These are phyloP conservation scores for Myopa tessellatipennis DNA, from an alignment of 2,888 invertebrate genomes.

Conservation along the genomic window DNA sequence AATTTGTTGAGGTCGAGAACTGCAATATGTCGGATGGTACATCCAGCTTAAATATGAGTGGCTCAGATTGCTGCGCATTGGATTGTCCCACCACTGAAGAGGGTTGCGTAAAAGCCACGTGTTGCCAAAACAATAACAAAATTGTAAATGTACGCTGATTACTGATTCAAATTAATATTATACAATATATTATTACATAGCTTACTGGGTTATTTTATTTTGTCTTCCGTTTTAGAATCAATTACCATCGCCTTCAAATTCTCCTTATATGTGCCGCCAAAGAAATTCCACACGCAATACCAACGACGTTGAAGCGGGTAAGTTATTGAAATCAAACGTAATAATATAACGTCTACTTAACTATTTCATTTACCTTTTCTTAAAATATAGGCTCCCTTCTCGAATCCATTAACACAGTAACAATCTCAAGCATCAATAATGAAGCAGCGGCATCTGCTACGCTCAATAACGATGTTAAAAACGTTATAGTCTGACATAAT, in stretches of 20 bases:
- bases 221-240: slow-evolving; percentile 60
- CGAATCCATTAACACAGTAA: slow-evolving; percentile 57
- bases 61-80: slow-evolving; percentile 79
- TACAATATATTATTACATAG: background rate
- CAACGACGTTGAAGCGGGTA: slow-evolving; percentile 66
- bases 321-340: background rate
- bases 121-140: slow-evolving; percentile 73
- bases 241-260: slow-evolving; percentile 81
- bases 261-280: slow-evolving; percentile 85
- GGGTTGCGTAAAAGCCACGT: slow-evolving; percentile 87
- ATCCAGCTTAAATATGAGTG: slow-evolving; percentile 69
- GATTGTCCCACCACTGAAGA: slow-evolving; percentile 88
- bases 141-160: slow-evolving; percentile 52
- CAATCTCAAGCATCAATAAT: slow-evolving; percentile 53
- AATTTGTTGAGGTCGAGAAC: slow-evolving; percentile 87
- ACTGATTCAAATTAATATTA: background rate
- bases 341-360: background rate
- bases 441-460: slow-evolving; percentile 43
- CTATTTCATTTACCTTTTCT: background rate
- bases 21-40: slow-evolving; percentile 67
- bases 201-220: slow-evolving; percentile 7
- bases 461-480: slow-evolving; percentile 19
- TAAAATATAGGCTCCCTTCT: slow-evolving; percentile 59
- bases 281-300: slow-evolving; percentile 75
- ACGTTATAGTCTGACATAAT: slow-evolving; percentile 66